Evolutionary conservation across 2,888 invertebrate species (phyloP), one percentile per base, ranked within the genome.

Genomic region (Punctoribates punctum): DNA sequence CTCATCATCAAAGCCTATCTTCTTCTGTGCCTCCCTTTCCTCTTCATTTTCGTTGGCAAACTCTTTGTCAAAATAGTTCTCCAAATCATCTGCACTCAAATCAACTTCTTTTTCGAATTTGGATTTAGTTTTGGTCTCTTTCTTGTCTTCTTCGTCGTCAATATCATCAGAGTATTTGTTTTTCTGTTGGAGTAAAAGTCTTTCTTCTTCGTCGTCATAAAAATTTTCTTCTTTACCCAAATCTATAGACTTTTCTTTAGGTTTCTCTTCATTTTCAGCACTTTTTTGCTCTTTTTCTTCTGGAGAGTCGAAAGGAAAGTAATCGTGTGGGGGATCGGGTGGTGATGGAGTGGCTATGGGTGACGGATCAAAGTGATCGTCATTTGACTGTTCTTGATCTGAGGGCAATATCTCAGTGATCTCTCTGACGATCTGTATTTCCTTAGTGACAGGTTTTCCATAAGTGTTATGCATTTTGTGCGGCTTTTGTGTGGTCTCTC

Each of bases 1-100:
- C 46, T 48, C 48, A 38, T 67, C 65, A 29, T 62, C 62, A 23
- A 70, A 70, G 9, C 9, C 70, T 3, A 70, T 29, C 15, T 65
- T 65, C 20, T 29, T 67, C 42, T 67, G 67, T 20, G 17, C 67
- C 29, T 48, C 48, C 46, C 42, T 38, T 4, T 70, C 42, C 42
- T 70, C 38, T 38, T 48, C 48, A 3, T 42, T 8, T 27, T 72
- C 72, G 17, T 46, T 25, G 20, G 42, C 20, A 42, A 72, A 72
- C 48, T 72, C 72, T 72, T 48, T 72, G 48, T 72, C 72, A 13
- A 72, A 72, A 48, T 72, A 48, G 6, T 48, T 8, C 46, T 72
- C 72, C 25, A 72, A 48, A 13, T 72, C 72, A 25, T 72, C 72
- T 3, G 34, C 20, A 29, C 42, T 72, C 11, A 72, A 15, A 48